phyloP scores from a whole-genome alignment of 2,113 vertebrate species.

The Callithrix jacchus region DNA sequence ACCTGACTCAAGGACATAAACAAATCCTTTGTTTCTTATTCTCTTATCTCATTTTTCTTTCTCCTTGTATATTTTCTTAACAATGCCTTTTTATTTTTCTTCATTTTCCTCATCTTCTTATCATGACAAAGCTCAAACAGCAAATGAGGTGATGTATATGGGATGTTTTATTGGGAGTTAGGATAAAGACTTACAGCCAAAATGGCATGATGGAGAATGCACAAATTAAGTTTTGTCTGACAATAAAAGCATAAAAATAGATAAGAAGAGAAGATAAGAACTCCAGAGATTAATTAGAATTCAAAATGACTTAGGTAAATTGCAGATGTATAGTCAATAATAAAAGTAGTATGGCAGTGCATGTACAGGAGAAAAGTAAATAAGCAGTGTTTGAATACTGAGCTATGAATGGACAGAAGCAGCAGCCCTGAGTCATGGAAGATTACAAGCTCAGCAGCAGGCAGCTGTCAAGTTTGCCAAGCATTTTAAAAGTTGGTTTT shows the following conservation, averaged over 20 bases:
- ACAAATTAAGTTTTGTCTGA: not conserved
- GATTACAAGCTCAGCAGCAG: not conserved
- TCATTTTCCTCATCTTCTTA: not conserved
- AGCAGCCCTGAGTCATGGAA: not conserved
- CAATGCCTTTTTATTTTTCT: not conserved
- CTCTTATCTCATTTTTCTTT: not conserved
- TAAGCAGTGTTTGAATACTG: not conserved
- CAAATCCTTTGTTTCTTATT: not conserved
- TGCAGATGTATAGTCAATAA: not conserved
- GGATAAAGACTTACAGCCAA: not conserved
- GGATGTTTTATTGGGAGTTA: not conserved
- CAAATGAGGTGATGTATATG: not conserved
- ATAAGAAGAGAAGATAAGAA: not conserved
- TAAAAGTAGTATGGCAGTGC: not conserved
- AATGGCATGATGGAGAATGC: not conserved
- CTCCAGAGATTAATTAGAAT: not conserved
- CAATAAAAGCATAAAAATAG: not conserved
- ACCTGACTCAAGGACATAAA: not conserved
- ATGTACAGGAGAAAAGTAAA: not conserved
- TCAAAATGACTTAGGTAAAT: not conserved
- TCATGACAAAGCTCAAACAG: not conserved
- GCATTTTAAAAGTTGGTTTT: not conserved
- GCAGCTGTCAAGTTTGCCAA: not conserved
- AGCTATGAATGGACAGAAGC: not conserved
- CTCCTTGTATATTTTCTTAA: not conserved